Evolutionary conservation across 2,797 vertebrate genomes (phyloP).

Genomic region (Gorsachius magnificus): DNA sequence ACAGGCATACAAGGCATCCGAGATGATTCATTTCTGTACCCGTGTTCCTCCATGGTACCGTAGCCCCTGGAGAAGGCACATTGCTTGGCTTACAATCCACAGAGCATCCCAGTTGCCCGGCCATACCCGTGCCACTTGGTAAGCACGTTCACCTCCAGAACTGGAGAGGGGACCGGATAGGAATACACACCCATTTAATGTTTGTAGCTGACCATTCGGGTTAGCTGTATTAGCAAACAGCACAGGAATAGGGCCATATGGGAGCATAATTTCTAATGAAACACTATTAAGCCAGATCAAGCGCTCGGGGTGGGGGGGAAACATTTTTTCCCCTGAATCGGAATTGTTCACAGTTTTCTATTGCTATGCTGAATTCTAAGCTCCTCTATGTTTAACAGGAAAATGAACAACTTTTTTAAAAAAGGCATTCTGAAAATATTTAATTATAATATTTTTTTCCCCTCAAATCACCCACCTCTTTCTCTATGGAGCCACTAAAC

Average conservation of each 20-base stretch:
- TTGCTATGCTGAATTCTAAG: neutral
- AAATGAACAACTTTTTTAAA: neutral
- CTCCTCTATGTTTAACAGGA: neutral
- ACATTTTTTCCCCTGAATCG: neutral
- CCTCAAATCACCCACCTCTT: neutral
- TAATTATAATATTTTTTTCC: neutral
- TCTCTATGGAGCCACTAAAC: neutral
- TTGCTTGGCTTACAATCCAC: neutral
- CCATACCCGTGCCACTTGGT: rapidly evolving
- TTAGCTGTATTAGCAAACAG: neutral
- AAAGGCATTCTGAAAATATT: neutral
- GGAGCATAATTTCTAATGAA: neutral
- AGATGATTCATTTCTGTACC: neutral
- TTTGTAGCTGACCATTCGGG: neutral
- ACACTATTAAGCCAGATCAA: neutral
- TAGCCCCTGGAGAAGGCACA: neutral
- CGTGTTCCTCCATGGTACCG: neutral
- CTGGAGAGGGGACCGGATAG: neutral
- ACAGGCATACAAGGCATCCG: neutral
- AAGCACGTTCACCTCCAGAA: neutral
- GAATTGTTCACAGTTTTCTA: neutral
- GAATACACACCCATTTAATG: neutral
- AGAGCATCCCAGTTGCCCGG: neutral
- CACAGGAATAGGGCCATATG: neutral
- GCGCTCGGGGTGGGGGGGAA: no score